phyloP scores from a whole-genome alignment of 2,888 invertebrate genomes.

The Acrobeloides nanus region DNA sequence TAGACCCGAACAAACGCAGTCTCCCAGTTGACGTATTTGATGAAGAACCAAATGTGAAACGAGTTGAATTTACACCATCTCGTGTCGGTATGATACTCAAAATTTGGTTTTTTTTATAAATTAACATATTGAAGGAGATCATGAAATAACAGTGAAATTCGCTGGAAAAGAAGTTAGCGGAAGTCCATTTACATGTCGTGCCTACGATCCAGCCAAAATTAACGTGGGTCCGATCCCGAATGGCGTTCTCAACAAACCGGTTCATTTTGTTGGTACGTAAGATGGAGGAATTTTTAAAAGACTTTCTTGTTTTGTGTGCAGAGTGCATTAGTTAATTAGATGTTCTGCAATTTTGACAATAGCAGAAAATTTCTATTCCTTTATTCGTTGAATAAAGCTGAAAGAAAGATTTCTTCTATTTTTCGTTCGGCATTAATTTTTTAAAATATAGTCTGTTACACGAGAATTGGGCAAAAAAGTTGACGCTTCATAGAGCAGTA shows the following conservation, averaged over 20 bases:
- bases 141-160: constrained; percentile 55
- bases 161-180: constrained; percentile 65
- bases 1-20: constrained; percentile 18
- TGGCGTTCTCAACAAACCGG: constrained; percentile 76
- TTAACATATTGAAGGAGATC: constrained; percentile 64
- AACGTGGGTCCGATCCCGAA: constrained; percentile 71
- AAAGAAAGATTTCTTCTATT: too few relatives aligned
- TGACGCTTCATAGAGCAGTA: too few relatives aligned
- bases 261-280: constrained; percentile 71
- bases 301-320: too few relatives aligned
- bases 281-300: too few relatives aligned
- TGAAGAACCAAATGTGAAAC: constrained; percentile 29
- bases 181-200: constrained; percentile 81
- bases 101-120: constrained; percentile 57
- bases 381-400: too few relatives aligned
- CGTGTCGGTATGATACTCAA: constrained; percentile 62
- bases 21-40: constrained; percentile 18
- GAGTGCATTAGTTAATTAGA: too few relatives aligned
- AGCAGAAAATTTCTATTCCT: too few relatives aligned
- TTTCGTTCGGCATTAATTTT: too few relatives aligned
- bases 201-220: constrained; percentile 77
- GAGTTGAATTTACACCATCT: constrained; percentile 77
- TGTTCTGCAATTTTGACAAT: too few relatives aligned
- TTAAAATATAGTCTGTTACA: too few relatives aligned
- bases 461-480: too few relatives aligned